Conservation (phyloP, 2,113 vertebrate genomes). For the Ameiurus melas region DNA sequence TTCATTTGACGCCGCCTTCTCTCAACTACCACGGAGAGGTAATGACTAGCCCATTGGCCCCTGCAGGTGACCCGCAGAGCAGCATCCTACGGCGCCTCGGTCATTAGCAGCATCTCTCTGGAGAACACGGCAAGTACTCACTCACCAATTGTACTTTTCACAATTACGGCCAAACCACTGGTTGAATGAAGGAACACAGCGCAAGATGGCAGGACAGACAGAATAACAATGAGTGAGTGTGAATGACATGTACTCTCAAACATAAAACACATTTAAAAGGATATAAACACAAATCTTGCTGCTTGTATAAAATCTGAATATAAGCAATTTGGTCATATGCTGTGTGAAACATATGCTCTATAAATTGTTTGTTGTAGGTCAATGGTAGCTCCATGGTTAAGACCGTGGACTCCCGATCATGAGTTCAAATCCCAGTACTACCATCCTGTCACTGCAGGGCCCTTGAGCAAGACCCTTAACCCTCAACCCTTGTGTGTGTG, state of each 20-base stretch:
- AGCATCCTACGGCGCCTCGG: conserved; percentile 65
- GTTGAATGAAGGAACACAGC: conserved; percentile 66
- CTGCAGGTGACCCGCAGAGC: conserved; percentile 63
- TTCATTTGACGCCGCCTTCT: conserved; percentile 46
- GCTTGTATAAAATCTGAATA: not conserved
- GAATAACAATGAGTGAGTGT: conserved; percentile 53
- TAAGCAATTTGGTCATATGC: not conserved
- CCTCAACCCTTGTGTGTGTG: no score
- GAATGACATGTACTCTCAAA: not conserved
- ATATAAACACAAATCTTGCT: not conserved
- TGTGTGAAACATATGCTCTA: not conserved
- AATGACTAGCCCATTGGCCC: conserved; percentile 71
- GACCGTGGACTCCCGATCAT: no score
- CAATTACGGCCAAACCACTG: conserved; percentile 69
- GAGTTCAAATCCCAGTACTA: no score
- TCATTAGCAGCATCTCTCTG: conserved; percentile 68
- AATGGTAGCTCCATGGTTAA: no score
- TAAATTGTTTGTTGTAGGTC: not conserved
- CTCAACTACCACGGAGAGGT: conserved; percentile 62
- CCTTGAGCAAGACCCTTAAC: no score
- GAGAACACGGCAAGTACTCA: conserved; percentile 61
- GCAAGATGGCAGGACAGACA: conserved; percentile 56
- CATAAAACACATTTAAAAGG: not conserved
- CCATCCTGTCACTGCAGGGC: no score
- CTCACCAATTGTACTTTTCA: conserved; percentile 55